phyloP scores from a whole-genome alignment of 2,797 vertebrate species.

The Chloroceryle inda region DNA sequence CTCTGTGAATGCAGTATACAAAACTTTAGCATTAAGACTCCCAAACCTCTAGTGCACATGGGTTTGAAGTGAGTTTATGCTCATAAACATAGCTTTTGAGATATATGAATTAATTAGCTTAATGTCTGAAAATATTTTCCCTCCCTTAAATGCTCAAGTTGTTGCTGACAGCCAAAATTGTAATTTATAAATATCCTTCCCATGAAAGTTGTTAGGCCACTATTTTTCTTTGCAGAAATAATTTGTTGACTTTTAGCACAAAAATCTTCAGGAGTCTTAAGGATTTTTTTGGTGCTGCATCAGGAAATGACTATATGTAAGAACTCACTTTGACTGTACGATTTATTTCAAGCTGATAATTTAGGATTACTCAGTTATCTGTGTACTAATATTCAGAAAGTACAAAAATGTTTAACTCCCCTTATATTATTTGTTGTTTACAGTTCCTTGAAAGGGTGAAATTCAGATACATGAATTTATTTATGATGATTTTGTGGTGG shows the following conservation, averaged over 20 bases:
- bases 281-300: background rate
- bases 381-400: background rate
- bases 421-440: background rate
- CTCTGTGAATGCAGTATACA: background rate
- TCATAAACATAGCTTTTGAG: background rate
- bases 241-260: background rate
- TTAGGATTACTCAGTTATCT: background rate
- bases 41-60: background rate
- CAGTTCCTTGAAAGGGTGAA: background rate
- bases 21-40: background rate
- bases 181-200: background rate
- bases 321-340: background rate
- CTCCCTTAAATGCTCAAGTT: background rate
- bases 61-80: background rate
- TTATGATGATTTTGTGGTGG: background rate
- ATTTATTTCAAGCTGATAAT: background rate
- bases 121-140: background rate
- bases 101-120: background rate
- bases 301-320: background rate
- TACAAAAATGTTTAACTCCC: background rate
- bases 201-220: background rate
- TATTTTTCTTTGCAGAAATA: background rate
- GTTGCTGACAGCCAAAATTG: background rate
- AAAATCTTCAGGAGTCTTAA: background rate
- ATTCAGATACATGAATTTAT: background rate